Evolutionary conservation across 2,888 invertebrate species (phyloP).

Genomic region (Thyatira batis): DNA sequence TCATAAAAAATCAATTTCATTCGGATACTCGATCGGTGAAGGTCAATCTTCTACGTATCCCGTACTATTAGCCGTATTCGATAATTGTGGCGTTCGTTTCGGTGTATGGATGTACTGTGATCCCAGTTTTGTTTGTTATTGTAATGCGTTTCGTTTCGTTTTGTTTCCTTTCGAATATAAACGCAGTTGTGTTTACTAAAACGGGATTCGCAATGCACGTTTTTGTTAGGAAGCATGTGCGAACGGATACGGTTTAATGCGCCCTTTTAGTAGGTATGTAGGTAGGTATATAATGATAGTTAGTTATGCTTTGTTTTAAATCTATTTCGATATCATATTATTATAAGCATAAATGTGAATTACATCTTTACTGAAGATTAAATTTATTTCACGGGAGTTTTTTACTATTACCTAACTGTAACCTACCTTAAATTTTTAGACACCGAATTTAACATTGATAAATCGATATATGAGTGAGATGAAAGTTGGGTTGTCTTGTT

Average conservation of each 20-base stretch:
- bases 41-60: no score
- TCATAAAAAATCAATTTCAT: no score
- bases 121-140: slow-evolving; percentile 41
- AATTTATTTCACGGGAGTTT: neutral
- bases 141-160: slow-evolving; percentile 41
- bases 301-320: no score
- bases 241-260: neutral
- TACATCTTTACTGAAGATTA: no score
- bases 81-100: slow-evolving; percentile 61
- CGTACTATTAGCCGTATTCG: slow-evolving; percentile 16
- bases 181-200: slow-evolving; percentile 22
- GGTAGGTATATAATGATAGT: no score
- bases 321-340: no score
- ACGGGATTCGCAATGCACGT: slow-evolving; percentile 17
- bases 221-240: neutral
- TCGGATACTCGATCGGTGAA: no score
- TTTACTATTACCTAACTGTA: neutral
- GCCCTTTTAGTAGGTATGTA: neutral
- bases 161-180: slow-evolving; percentile 43
- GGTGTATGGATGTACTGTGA: slow-evolving; percentile 44
- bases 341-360: no score
- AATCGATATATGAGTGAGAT: slow-evolving; percentile 24
- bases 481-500: slow-evolving; percentile 18
- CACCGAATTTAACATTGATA: slow-evolving; percentile 8
- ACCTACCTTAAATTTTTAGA: neutral